Base-by-base conservation (phyloP, 2,888 invertebrate species). In the Aphelenchoides bicaudatus region DNA sequence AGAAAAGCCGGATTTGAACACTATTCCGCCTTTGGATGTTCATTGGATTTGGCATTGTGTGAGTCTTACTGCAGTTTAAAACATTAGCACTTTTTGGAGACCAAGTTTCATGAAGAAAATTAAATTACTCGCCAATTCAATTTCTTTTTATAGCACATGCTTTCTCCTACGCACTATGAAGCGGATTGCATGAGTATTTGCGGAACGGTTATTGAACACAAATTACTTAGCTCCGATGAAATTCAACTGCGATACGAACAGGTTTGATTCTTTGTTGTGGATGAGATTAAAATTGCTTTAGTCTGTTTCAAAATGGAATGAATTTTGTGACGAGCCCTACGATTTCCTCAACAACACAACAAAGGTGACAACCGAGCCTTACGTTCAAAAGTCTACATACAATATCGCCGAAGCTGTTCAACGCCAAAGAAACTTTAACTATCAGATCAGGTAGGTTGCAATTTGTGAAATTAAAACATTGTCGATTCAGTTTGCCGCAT, bases 31-130 rank as follows among this genome's bases (percentile, higher is more conserved):
- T 10, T 59, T 82, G 29, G 82, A 83, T 64, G 80, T 82, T 13
- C 81, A 82, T 59, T 82, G 82, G 82, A 74, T 82, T 4, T 82
- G 82, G 82, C 82, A 82, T 63, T 13, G n/a, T 10, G 48, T 23
- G 8, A 50, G n/a, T 50, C 23, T 19, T 49, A 13, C 28, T 8
- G 19, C 8, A 30, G 27, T 56, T 56, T 54, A 27, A 13, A 46
- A 43, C 5, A 46, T 39, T 21, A 34, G 19, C n/a, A 58, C 55
- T 54, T 55, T 55, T 55, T 10, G n/a, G n/a, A 34, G n/a, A 34
- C 16, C 37, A n/a, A 34, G n/a, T 10, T 10, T 10, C 16, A 34
- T 34, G n/a, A 10, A 10, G n/a, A 34, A 34, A 34, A 34, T 34
- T 34, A 34, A 34, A 34, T 10, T 10, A 34, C 16, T n/a, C 46